phyloP scores from a whole-genome alignment of 2,797 vertebrate genomes.

The Stomatorhinus walkeri region DNA sequence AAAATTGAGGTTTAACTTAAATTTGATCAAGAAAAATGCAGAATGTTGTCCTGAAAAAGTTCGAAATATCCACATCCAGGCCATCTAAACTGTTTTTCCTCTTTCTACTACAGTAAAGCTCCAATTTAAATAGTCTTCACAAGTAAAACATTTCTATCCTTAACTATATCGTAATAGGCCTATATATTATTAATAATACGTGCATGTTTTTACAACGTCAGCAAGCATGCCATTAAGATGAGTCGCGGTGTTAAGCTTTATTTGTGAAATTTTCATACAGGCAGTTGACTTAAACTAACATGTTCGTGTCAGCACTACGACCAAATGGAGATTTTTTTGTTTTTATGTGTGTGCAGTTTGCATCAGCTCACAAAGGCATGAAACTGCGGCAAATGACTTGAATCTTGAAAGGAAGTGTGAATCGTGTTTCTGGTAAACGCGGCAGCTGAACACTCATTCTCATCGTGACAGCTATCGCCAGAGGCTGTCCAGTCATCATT shows the following conservation, averaged over 20 bases:
- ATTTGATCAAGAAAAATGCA: neutral
- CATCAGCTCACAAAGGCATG: conserved; percentile 14
- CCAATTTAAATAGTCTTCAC: neutral
- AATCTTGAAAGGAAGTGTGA: conserved; percentile 21
- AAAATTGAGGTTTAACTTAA: neutral
- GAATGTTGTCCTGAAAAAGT: neutral
- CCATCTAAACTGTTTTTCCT: neutral
- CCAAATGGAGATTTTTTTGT: neutral
- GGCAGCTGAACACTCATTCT: conserved; percentile 12
- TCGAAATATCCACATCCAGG: neutral
- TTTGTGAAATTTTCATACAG: neutral
- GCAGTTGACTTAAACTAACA: neutral
- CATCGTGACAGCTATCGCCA: neutral
- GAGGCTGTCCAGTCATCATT: neutral
- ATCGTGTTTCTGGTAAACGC: conserved; percentile 22
- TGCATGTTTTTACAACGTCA: neutral
- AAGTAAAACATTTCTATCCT: neutral
- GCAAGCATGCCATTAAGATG: neutral
- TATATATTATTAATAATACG: neutral
- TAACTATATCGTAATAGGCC: neutral
- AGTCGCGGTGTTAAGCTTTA: neutral
- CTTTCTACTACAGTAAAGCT: neutral
- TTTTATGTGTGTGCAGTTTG: conserved; percentile 15
- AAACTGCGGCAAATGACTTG: conserved; percentile 17
- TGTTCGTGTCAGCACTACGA: neutral